Percentiles rank a stretch among this genome's conserved stretches.
Conservation (phyloP, 1,140 invertebrate species). For the Chlorops oryzae region DNA sequence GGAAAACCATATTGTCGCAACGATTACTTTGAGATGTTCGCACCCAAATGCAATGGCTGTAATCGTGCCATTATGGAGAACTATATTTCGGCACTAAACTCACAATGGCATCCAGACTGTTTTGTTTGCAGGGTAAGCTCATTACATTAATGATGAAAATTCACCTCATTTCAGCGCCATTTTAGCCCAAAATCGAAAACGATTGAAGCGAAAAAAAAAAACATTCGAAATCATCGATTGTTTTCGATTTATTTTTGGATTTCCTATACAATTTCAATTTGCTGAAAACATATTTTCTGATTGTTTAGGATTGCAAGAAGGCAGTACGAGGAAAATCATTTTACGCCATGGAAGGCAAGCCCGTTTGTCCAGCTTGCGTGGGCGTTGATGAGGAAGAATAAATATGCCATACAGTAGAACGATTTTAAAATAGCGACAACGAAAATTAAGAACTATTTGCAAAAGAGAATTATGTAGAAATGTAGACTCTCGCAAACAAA, state of each 20-base stretch:
- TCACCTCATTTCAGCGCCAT: too few species aligned
- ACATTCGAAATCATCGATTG: too few species aligned
- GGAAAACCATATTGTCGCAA: conserved; percentile 90
- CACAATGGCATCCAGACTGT: conserved; percentile 98
- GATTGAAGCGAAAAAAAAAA: too few species aligned
- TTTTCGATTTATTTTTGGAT: too few species aligned
- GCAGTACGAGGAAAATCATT: conserved; percentile 89
- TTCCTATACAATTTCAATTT: too few species aligned
- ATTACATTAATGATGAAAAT: too few species aligned
- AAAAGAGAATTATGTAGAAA: too few species aligned
- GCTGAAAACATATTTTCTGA: conserved; percentile 14
- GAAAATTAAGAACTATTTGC: too few species aligned
- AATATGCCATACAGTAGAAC: too few species aligned
- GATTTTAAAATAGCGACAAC: too few species aligned
- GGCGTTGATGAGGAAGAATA: conserved; percentile 84
- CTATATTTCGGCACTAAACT: conserved; percentile 95
- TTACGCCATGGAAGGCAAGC: conserved; percentile 90
- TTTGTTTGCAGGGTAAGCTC: conserved; percentile 98
- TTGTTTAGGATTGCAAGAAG: conserved; percentile 82
- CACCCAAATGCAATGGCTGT: conserved; percentile 97
- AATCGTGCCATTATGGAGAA: conserved; percentile 96
- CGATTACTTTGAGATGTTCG: conserved; percentile 98
- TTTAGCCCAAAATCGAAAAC: too few species aligned
- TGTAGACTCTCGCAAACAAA: too few species aligned
- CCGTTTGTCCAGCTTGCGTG: conserved; percentile 82